Evolutionary conservation across 2,113 vertebrate genomes (phyloP).

Genomic region (Malurus alboscapulatus): DNA sequence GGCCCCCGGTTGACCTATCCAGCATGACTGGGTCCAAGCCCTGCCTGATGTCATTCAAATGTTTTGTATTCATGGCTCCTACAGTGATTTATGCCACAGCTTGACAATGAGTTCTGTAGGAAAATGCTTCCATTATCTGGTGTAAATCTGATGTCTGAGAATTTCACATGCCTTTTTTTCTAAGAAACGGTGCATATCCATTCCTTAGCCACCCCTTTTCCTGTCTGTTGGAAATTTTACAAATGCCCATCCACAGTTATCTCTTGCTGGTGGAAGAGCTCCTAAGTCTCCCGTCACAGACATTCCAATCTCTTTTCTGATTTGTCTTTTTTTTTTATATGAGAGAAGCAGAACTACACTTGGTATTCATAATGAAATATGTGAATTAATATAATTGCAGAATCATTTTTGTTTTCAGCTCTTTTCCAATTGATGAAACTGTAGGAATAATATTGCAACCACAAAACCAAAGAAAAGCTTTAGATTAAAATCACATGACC

Average conservation of each 20-base stretch:
- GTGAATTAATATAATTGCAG: not conserved
- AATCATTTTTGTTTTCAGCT: not conserved
- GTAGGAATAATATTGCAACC: not conserved
- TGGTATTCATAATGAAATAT: not conserved
- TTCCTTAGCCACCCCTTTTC: not conserved
- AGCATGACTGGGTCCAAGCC: not conserved
- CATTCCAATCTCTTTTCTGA: rapidly evolving
- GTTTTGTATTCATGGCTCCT: not conserved
- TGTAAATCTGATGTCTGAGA: not conserved
- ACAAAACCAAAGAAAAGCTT: not conserved
- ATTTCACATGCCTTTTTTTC: not conserved
- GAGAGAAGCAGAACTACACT: not conserved
- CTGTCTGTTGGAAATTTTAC: not conserved
- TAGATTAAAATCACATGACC: not conserved
- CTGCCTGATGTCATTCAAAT: not conserved
- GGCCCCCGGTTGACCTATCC: not conserved
- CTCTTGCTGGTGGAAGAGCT: not conserved
- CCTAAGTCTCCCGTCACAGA: not conserved
- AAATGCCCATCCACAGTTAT: rapidly evolving
- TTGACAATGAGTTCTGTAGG: not conserved
- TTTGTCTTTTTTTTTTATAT: not conserved
- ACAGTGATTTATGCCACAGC: not conserved
- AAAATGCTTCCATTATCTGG: not conserved
- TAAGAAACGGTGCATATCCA: not conserved
- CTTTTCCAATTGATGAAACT: not conserved